Evolutionary conservation across 2,113 vertebrate species (phyloP).

Genomic region (Hydropotes inermis): DNA sequence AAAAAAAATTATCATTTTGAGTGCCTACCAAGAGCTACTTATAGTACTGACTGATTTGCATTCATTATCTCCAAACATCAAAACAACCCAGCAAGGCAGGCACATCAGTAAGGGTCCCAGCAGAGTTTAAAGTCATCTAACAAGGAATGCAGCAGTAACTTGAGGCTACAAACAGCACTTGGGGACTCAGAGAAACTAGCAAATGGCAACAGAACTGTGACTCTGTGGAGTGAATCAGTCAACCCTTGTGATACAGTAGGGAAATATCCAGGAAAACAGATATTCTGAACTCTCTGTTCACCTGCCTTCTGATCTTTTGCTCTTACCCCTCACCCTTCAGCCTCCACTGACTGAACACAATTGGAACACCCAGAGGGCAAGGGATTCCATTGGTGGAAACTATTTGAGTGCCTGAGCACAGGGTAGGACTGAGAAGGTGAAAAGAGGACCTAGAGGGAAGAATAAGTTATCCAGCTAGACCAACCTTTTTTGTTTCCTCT

Average conservation of each 20-base stretch:
- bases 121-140: background rate
- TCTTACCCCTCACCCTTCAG: too few species aligned
- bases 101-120: background rate
- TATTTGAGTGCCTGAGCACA: background rate
- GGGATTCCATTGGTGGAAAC: accelerated
- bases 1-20: background rate
- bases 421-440: background rate
- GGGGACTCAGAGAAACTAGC: background rate
- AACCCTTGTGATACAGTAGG: accelerated
- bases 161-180: background rate
- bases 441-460: background rate
- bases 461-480: background rate
- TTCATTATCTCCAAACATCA: background rate
- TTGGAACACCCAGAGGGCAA: background rate
- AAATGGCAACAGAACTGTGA: background rate
- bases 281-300: background rate
- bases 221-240: background rate
- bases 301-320: background rate
- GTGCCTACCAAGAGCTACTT: background rate
- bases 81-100: background rate
- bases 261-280: background rate
- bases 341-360: background rate
- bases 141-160: background rate
- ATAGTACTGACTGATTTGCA: background rate
- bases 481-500: background rate